A percentile compares a stretch with the other conserved stretches of the same genome.
phyloP scores from a whole-genome alignment of 1,140 invertebrate species.

The Bombus vancouverensis region DNA sequence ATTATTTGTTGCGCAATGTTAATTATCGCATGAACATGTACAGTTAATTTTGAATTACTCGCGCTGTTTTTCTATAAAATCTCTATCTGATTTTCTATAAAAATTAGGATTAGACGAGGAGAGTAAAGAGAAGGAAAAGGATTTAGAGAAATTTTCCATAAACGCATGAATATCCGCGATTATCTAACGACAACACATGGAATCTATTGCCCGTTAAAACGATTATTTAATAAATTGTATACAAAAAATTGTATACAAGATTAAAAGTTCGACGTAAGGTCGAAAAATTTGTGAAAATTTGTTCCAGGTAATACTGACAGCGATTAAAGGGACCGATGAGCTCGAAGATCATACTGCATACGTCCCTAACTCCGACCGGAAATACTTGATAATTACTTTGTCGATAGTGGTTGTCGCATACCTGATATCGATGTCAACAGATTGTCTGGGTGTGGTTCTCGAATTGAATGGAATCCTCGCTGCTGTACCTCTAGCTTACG shows the following conservation, averaged over 20 bases:
- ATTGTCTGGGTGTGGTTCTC: constrained; percentile 93
- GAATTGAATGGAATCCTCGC: constrained; percentile 93
- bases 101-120: no score
- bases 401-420: constrained; percentile 88
- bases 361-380: constrained; percentile 78
- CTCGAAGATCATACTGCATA: constrained; percentile 83
- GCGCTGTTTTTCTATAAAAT: no score
- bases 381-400: constrained; percentile 88
- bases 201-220: no score
- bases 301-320: constrained; percentile 77
- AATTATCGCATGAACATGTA: no score
- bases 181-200: no score
- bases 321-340: constrained; percentile 83
- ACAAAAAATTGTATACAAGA: not conserved
- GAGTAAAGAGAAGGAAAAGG: no score
- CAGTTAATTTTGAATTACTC: no score
- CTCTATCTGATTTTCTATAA: no score
- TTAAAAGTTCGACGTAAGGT: not conserved
- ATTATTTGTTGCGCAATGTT: no score
- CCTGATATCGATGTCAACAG: constrained; percentile 92
- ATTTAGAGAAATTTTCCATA: no score
- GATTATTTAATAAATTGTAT: no score
- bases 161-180: no score
- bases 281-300: not conserved
- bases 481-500: constrained; percentile 92